Evolutionary conservation across 92 coral and sea anemone species (phyloP), one percentile per base, ranked within the genome.

Genomic region (Actinostola sp.): DNA sequence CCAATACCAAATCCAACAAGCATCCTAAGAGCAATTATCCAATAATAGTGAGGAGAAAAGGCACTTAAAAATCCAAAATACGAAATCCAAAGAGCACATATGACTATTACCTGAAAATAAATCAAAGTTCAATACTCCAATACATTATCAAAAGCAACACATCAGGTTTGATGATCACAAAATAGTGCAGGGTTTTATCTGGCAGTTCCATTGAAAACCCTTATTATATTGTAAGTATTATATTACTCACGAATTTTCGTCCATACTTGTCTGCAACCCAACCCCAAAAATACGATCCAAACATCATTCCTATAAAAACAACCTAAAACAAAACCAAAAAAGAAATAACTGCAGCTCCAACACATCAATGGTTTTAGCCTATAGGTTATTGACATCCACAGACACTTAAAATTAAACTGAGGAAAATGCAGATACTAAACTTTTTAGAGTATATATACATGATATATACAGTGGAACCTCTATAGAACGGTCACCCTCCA

Each of bases 1-100:
- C 97, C 97, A 58, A 90, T 87, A 11, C 97, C 97, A 76, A 87
- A 87, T 28, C 97, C 97, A 61, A 90, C 97, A 55, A 90, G 20
- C 70, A 89, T 88, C 23, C 97, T 77, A 27, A 90, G 81, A 8
- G 85, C 92, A 19, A 90, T 90, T 52, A 90, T 90, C 97, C 97
- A 90, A 77, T 90, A 90, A 69, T 90, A 90, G 60, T 87, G 92
- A 19, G 97, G 97, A 41, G 97, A 90, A 51, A 90, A 83, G 1
- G 97, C 66, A 60, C 97, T 90, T 8, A 90, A 63, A 16, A 90
- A 76, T 29, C 97, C 97, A 80, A 86, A 90, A 67, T 87, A 87
- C 12, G 82, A 83, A 23, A 83, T 86, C 92, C 92, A 90, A 12
- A 68, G 19, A 24, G 92, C 84, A 75, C 86, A 79, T 43, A 83